phyloP scores from a whole-genome alignment of 1,140 invertebrate genomes.

The Formica selysi region DNA sequence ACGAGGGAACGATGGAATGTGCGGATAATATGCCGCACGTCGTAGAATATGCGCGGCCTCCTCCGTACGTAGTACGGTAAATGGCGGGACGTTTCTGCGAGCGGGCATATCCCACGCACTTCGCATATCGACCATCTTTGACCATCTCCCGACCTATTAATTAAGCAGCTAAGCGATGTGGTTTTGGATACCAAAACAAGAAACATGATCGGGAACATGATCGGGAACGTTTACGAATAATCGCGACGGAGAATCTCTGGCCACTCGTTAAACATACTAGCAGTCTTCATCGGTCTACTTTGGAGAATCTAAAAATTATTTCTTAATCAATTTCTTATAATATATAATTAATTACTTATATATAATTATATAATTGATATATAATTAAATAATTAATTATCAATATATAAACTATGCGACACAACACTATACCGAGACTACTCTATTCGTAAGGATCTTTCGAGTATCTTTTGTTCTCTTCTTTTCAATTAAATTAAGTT shows the following conservation, averaged over 20 bases:
- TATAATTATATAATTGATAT: neutral
- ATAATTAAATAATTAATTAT: neutral
- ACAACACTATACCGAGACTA: too few relatives aligned
- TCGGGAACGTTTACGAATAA: neutral
- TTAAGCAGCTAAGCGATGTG: conserved; percentile 42
- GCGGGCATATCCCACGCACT: conserved; percentile 40
- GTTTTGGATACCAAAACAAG: conserved; percentile 17
- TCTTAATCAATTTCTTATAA: too few relatives aligned
- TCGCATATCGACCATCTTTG: conserved; percentile 32
- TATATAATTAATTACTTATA: too few relatives aligned
- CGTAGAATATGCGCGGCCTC: conserved; percentile 38
- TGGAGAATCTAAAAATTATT: too few relatives aligned
- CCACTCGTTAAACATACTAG: too few relatives aligned
- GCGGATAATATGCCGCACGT: conserved; percentile 32
- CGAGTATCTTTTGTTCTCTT: too few relatives aligned
- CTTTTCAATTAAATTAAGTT: neutral
- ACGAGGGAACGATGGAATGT: conserved; percentile 19
- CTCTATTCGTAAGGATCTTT: too few relatives aligned
- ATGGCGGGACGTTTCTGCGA: conserved; percentile 44
- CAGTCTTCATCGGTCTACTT: neutral
- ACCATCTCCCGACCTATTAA: conserved; percentile 29
- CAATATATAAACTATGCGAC: too few relatives aligned
- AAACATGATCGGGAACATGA: neutral
- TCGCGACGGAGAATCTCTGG: neutral
- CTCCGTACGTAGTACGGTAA: neutral